phyloP scores from a whole-genome alignment of 2,888 invertebrate species.

The Cartodere bifasciata region DNA sequence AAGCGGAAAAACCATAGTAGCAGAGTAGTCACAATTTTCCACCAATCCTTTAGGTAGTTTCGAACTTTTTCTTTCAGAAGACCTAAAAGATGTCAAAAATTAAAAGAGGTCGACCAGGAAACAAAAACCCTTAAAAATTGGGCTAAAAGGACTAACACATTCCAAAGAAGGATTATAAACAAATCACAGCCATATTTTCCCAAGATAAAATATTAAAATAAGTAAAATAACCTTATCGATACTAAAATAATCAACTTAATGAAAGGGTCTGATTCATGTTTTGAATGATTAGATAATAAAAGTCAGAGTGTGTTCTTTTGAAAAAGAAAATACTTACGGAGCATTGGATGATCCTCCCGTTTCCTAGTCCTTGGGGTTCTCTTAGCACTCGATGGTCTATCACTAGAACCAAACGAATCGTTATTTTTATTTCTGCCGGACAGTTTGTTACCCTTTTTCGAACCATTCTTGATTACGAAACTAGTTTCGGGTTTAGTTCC shows the following conservation, averaged over 20 bases:
- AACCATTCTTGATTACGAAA: slow-evolving; percentile 24
- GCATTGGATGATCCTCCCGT: slow-evolving; percentile 33
- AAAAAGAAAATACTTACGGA: slow-evolving; percentile 21
- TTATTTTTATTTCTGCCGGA: slow-evolving; percentile 22
- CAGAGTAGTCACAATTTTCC: slow-evolving; percentile 43
- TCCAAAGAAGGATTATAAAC: no score
- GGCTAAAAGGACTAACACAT: no score
- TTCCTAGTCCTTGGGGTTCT: slow-evolving; percentile 42
- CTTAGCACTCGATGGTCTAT: slow-evolving; percentile 33
- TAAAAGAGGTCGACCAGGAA: no score
- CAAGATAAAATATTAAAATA: no score
- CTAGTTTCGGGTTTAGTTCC: slow-evolving; percentile 24
- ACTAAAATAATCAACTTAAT: no score
- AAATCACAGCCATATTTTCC: no score
- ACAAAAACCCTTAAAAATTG: no score
- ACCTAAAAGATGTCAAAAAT: slow-evolving; percentile 29
- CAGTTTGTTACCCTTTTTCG: slow-evolving; percentile 27
- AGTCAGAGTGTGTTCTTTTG: no score
- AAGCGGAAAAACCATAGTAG: slow-evolving; percentile 67
- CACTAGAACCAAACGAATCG: slow-evolving; percentile 22
- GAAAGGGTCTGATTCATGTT: no score
- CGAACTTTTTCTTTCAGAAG: slow-evolving; percentile 34
- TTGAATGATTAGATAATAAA: no score
- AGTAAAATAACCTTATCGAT: no score
- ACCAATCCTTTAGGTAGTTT: slow-evolving; percentile 41